Evolutionary conservation across 2,797 vertebrate species (phyloP).

Genomic region (Brachymystax lenok): DNA sequence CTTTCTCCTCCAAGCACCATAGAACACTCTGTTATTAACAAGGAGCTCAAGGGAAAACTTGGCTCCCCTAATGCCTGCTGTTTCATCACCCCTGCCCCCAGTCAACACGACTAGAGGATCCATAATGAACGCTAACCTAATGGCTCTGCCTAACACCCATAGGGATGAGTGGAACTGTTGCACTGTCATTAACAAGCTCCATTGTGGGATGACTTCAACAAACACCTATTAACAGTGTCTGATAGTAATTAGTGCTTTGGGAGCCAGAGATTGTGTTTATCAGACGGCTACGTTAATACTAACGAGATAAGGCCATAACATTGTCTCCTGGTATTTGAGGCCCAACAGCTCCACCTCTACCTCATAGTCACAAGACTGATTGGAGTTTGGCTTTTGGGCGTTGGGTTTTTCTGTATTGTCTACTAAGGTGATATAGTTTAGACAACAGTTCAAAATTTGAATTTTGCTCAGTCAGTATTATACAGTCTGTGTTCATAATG

Average conservation of each 20-base stretch:
- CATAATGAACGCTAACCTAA: slow-evolving; percentile 2
- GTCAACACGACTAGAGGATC: neutral
- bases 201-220: slow-evolving; percentile 32
- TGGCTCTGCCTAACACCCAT: neutral
- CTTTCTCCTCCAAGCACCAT: neutral
- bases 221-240: slow-evolving; percentile 48
- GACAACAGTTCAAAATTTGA: neutral
- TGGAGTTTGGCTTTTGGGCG: neutral
- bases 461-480: neutral
- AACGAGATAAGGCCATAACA: slow-evolving; percentile 41
- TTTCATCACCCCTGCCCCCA: slow-evolving; percentile 8
- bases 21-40: neutral
- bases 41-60: neutral
- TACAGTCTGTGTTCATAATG: neutral
- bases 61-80: neutral
- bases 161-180: slow-evolving; percentile 15
- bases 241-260: slow-evolving; percentile 64
- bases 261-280: slow-evolving; percentile 42
- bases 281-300: slow-evolving; percentile 12
- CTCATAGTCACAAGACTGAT: slow-evolving; percentile 4
- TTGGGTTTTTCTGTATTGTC: neutral
- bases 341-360: neutral
- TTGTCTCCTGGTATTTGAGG: slow-evolving; percentile 27
- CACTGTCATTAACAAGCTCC: slow-evolving; percentile 37
- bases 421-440: neutral